phyloP scores from a whole-genome alignment of 2,888 invertebrate species.

The Ophion ventricosus region DNA sequence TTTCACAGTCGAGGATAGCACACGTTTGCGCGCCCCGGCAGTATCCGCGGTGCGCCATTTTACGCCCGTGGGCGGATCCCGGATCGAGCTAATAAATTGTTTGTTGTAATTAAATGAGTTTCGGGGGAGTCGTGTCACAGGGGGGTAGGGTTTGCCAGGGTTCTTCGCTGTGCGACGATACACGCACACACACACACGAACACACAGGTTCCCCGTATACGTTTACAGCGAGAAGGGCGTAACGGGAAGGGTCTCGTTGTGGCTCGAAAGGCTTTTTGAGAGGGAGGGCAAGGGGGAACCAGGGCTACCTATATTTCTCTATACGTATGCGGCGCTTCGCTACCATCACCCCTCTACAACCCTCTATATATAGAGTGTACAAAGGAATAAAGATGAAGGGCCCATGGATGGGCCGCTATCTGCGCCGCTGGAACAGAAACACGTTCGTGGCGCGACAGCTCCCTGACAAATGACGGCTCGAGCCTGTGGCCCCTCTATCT shows the following conservation, averaged over 20 bases:
- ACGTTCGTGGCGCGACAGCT: constrained; percentile 83
- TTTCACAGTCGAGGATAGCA: constrained; percentile 54
- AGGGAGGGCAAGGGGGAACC: too few relatives aligned
- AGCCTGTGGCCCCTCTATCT: constrained; percentile 66
- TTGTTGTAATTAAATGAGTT: constrained; percentile 83
- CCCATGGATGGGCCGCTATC: constrained; percentile 83
- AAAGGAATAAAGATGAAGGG: constrained; percentile 83
- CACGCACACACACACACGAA: constrained; percentile 6
- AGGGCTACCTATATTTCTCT: neutral
- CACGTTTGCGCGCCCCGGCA: constrained; percentile 42
- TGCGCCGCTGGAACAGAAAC: constrained; percentile 82
- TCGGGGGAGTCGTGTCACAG: constrained; percentile 81
- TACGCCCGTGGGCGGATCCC: constrained; percentile 78
- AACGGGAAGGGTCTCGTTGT: neutral
- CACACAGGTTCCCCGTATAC: neutral
- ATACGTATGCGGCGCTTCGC: constrained; percentile 33
- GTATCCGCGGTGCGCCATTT: constrained; percentile 74
- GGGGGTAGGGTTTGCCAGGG: constrained; percentile 68
- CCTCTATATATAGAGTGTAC: constrained; percentile 67
- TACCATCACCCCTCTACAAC: constrained; percentile 26
- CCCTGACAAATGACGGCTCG: constrained; percentile 83
- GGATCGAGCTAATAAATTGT: constrained; percentile 83
- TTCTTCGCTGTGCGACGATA: constrained; percentile 44
- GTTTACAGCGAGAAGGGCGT: neutral
- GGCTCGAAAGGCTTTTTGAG: neutral